phyloP scores from a whole-genome alignment of 2,888 invertebrate species.

The Sarcophaga subvicina region DNA sequence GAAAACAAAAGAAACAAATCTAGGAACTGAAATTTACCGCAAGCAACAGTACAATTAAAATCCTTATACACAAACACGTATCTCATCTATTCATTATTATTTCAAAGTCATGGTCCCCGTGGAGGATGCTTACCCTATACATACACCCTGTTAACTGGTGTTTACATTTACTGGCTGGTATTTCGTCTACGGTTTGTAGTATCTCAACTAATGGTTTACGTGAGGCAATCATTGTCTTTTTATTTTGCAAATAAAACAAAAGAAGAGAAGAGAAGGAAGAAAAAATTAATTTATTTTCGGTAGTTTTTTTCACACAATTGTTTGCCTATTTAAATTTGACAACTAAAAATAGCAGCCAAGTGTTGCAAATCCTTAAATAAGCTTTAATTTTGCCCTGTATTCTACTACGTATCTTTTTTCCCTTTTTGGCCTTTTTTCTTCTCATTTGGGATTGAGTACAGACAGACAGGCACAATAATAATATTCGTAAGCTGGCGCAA shows the following conservation, averaged over 20 bases:
- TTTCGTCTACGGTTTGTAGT: constrained; percentile 3
- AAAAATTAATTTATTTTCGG: constrained; percentile 9
- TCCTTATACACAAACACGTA: neutral
- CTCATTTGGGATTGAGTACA: too few relatives aligned
- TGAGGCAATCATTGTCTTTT: constrained; percentile 47
- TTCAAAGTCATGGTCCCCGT: neutral
- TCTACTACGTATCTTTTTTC: too few relatives aligned
- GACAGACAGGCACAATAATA: neutral
- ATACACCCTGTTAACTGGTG: neutral
- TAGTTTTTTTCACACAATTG: constrained; percentile 10
- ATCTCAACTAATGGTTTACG: constrained; percentile 50
- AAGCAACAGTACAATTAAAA: constrained; percentile 44
- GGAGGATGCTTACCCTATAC: neutral
- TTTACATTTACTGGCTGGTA: neutral
- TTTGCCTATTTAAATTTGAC: neutral
- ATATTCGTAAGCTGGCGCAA: neutral
- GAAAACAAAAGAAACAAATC: constrained; percentile 1
- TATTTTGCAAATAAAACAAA: constrained; percentile 17
- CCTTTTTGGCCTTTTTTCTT: too few relatives aligned
- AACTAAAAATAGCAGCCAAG: neutral
- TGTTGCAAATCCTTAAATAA: constrained; percentile 50
- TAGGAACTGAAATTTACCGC: constrained; percentile 6
- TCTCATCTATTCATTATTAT: constrained; percentile 3
- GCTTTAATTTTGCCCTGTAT: neutral
- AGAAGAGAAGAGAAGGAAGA: too few relatives aligned